These are phyloP conservation scores for Synergus gifuensis DNA, from an alignment of 2,888 invertebrate genomes.

Conservation along the genomic window DNA sequence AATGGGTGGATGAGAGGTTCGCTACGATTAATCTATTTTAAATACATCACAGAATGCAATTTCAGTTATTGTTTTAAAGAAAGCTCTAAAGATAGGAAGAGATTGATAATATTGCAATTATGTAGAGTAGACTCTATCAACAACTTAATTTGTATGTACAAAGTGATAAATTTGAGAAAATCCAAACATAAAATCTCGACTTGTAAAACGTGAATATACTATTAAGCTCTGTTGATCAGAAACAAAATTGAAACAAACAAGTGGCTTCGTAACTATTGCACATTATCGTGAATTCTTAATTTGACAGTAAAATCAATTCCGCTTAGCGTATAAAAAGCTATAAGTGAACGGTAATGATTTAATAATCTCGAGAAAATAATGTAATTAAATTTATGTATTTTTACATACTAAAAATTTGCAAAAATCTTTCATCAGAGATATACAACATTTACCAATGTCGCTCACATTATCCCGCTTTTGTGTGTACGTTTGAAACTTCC, in stretches of 20 bases:
- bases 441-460: background rate
- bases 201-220: background rate
- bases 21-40: constrained; percentile 7
- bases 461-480: background rate
- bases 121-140: constrained; percentile 4
- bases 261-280: constrained; percentile 25
- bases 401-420: background rate
- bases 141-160: background rate
- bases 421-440: background rate
- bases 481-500: background rate
- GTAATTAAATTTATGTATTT: background rate
- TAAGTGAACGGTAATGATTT: background rate
- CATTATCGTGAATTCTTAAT: background rate
- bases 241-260: background rate
- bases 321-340: background rate
- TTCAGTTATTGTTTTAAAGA: constrained; percentile 18
- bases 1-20: background rate
- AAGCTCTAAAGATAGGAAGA: constrained; percentile 5
- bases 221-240: background rate
- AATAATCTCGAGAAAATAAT: background rate
- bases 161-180: background rate
- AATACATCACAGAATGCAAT: constrained; percentile 31
- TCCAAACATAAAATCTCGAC: background rate
- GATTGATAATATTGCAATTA: constrained; percentile 16
- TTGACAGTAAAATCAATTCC: constrained; percentile 4